Conservation (phyloP, 2,888 invertebrate species). For the Dynastes hyllus region DNA sequence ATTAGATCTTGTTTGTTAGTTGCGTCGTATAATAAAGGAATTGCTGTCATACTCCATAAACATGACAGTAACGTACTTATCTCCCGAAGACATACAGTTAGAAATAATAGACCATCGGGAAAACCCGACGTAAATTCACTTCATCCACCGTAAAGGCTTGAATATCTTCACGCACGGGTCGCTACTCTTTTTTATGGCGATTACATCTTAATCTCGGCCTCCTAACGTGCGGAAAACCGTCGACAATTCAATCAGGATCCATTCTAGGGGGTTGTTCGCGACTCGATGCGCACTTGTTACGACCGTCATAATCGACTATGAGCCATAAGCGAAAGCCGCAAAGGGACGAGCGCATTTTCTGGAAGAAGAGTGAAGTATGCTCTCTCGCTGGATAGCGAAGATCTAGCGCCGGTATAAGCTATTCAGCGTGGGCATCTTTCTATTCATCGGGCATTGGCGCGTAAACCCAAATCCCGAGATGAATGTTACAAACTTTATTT, state of each 20-base stretch:
- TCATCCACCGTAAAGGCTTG: slow-evolving; percentile 3
- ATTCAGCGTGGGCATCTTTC: slow-evolving; percentile 26
- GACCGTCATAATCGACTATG: slow-evolving; percentile 56
- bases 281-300: slow-evolving; percentile 64
- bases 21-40: no score
- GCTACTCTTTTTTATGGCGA: slow-evolving; percentile 51
- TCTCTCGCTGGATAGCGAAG: slow-evolving; percentile 17
- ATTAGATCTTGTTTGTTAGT: no score
- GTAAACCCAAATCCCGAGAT: slow-evolving; percentile 36
- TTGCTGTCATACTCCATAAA: background rate
- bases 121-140: slow-evolving; percentile 16
- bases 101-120: slow-evolving; percentile 23
- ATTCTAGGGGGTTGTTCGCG: slow-evolving; percentile 58
- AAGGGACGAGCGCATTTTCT: background rate
- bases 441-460: slow-evolving; percentile 30
- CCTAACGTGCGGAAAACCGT: slow-evolving; percentile 67
- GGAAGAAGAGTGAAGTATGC: slow-evolving; percentile 39
- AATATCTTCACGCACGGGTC: slow-evolving; percentile 42
- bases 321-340: slow-evolving; percentile 45
- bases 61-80: slow-evolving; percentile 9
- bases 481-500: slow-evolving; percentile 44
- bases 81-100: slow-evolving; percentile 7
- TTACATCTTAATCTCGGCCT: slow-evolving; percentile 63
- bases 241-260: slow-evolving; percentile 66
- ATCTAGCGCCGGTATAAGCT: slow-evolving; percentile 15